phyloP scores from a whole-genome alignment of 1,140 invertebrate genomes.

The Drosophila erecta region DNA sequence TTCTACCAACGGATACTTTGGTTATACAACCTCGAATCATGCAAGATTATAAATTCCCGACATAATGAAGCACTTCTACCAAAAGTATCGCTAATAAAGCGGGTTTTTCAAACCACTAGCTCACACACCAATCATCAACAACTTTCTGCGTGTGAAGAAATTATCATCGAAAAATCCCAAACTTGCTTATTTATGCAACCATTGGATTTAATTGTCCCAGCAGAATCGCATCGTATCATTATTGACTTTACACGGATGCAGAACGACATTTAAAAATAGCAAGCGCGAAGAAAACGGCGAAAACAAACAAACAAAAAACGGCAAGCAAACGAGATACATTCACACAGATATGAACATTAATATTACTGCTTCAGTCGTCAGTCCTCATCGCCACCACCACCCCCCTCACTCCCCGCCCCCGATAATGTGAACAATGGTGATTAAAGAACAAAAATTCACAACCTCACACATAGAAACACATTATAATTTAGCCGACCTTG shows the following conservation, averaged over 20 bases:
- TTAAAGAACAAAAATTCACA: constrained; percentile 44
- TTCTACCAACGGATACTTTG: background rate
- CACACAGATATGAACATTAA: constrained; percentile 52
- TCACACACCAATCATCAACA: background rate
- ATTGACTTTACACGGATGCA: constrained; percentile 43
- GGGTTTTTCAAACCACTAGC: constrained; percentile 7
- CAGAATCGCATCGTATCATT: constrained; percentile 11
- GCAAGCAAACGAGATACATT: constrained; percentile 25
- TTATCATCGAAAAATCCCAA: constrained; percentile 38
- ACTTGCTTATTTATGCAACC: constrained; percentile 55
- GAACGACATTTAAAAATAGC: constrained; percentile 29
- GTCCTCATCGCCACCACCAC: constrained; percentile 6
- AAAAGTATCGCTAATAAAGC: constrained; percentile 6
- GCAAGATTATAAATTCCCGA: background rate
- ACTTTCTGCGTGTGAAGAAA: constrained; percentile 16
- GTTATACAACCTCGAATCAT: background rate
- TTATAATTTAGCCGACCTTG: constrained; percentile 72
- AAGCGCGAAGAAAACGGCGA: constrained; percentile 26
- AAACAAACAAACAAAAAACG: constrained; percentile 5
- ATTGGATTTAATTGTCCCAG: constrained; percentile 17
- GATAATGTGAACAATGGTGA: constrained; percentile 36
- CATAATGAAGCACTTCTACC: background rate
- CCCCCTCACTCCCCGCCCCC: background rate
- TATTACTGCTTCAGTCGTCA: constrained; percentile 42
- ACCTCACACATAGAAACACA: constrained; percentile 45